phyloP scores from a whole-genome alignment of 1,140 invertebrate genomes.

The Delia radicum region DNA sequence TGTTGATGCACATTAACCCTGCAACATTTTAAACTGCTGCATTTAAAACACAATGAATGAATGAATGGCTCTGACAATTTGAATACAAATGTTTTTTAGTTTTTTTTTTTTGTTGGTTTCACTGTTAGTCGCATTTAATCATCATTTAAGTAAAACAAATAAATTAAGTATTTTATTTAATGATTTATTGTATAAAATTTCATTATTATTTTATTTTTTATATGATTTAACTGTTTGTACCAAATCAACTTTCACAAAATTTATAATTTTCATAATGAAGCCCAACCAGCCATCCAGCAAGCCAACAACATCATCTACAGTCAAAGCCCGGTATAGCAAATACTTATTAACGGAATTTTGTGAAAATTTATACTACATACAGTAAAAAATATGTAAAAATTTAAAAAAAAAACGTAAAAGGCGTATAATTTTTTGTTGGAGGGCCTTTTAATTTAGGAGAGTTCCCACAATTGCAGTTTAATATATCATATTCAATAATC shows the following conservation, averaged over 20 bases:
- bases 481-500: too few species aligned
- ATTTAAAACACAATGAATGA: too few species aligned
- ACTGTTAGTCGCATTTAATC: neutral
- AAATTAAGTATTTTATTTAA: conserved; percentile 9
- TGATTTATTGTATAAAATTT: conserved; percentile 14
- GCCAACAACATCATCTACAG: neutral
- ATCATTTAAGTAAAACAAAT: conserved; percentile 9
- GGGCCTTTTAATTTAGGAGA: too few species aligned
- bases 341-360: too few species aligned
- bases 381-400: too few species aligned
- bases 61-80: neutral
- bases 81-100: neutral
- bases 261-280: neutral
- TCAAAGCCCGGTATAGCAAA: too few species aligned
- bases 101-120: neutral
- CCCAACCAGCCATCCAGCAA: neutral
- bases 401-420: too few species aligned
- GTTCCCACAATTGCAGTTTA: too few species aligned
- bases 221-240: neutral
- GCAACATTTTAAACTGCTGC: neutral
- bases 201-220: neutral
- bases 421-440: too few species aligned
- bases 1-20: neutral
- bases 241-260: neutral
- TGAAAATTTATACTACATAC: too few species aligned